phyloP scores from a whole-genome alignment of 2,797 vertebrate genomes.

The Gobio occitaniae region DNA sequence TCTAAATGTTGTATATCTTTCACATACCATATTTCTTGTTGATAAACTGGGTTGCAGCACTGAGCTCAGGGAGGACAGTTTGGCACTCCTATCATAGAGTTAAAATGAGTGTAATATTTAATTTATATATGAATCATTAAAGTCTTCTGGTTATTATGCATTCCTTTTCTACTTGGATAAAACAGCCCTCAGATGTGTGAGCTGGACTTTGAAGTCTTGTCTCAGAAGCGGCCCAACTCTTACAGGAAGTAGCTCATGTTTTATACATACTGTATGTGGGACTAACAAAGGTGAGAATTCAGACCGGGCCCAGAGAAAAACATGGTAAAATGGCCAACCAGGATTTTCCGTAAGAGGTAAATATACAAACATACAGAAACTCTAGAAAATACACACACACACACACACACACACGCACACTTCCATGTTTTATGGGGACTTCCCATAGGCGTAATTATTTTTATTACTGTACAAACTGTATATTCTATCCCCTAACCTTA shows the following conservation, averaged over 20 bases:
- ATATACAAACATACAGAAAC: slow-evolving; percentile 50
- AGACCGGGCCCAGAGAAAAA: slow-evolving; percentile 64
- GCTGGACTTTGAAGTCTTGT: slow-evolving; percentile 94
- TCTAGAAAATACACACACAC: slow-evolving; percentile 64
- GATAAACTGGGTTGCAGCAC: slow-evolving; percentile 35
- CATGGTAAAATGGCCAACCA: slow-evolving; percentile 72
- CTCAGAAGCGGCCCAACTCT: slow-evolving; percentile 84
- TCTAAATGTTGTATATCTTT: not conserved
- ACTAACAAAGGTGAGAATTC: slow-evolving; percentile 83
- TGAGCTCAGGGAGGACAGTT: slow-evolving; percentile 50
- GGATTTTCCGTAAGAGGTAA: slow-evolving; percentile 67
- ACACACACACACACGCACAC: slow-evolving; percentile 40
- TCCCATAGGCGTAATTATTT: too few relatives aligned
- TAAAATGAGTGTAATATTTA: slow-evolving; percentile 84
- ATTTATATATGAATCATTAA: slow-evolving; percentile 87
- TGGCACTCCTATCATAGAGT: slow-evolving; percentile 72
- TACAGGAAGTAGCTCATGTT: slow-evolving; percentile 85
- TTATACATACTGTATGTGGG: slow-evolving; percentile 78
- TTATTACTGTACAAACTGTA: too few relatives aligned
- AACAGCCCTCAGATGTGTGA: slow-evolving; percentile 93
- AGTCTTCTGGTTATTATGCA: slow-evolving; percentile 89
- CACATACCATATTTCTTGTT: slow-evolving; percentile 36
- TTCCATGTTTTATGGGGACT: too few relatives aligned
- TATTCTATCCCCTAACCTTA: too few relatives aligned
- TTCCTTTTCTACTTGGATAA: slow-evolving; percentile 98